Percentiles rank a stretch among this genome's conserved stretches.
These are phyloP conservation scores for Cantharis rustica DNA, from an alignment of 2,888 invertebrate species.

Conservation along the genomic window DNA sequence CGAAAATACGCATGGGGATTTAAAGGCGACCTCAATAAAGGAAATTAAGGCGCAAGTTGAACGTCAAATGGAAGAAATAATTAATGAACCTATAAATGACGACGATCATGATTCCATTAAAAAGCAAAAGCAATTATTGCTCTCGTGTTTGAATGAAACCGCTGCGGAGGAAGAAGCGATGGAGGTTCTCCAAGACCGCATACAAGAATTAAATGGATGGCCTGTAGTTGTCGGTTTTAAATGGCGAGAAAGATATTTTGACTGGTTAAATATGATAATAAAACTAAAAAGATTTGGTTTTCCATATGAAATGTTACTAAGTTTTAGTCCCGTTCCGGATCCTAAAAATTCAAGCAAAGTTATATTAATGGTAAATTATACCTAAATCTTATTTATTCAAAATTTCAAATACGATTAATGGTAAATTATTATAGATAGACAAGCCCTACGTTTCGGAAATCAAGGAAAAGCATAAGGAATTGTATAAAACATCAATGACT, in stretches of 20 bases:
- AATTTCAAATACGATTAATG: not conserved
- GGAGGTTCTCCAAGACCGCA: slow-evolving; percentile 30
- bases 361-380: not conserved
- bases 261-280: slow-evolving; percentile 41
- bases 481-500: slow-evolving; percentile 14
- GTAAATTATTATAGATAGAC: slow-evolving; percentile 5
- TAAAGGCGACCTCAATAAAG: slow-evolving; percentile 70
- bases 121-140: slow-evolving; percentile 30
- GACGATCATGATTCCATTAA: slow-evolving; percentile 11
- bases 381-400: too few relatives aligned
- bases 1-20: slow-evolving; percentile 62
- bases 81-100: slow-evolving; percentile 9
- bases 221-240: slow-evolving; percentile 39
- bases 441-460: not conserved
- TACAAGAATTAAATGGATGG: slow-evolving; percentile 45
- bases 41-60: slow-evolving; percentile 57
- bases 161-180: slow-evolving; percentile 32
- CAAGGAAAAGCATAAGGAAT: slow-evolving; percentile 14
- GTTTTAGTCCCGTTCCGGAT: slow-evolving; percentile 2
- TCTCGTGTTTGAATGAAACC: slow-evolving; percentile 38
- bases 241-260: slow-evolving; percentile 39
- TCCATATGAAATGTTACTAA: slow-evolving; percentile 36
- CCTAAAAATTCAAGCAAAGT: not conserved
- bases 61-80: slow-evolving; percentile 6
- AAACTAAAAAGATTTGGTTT: slow-evolving; percentile 41